Evolutionary conservation across 2,888 invertebrate genomes (phyloP).

Genomic region (Tipula vernalis): DNA sequence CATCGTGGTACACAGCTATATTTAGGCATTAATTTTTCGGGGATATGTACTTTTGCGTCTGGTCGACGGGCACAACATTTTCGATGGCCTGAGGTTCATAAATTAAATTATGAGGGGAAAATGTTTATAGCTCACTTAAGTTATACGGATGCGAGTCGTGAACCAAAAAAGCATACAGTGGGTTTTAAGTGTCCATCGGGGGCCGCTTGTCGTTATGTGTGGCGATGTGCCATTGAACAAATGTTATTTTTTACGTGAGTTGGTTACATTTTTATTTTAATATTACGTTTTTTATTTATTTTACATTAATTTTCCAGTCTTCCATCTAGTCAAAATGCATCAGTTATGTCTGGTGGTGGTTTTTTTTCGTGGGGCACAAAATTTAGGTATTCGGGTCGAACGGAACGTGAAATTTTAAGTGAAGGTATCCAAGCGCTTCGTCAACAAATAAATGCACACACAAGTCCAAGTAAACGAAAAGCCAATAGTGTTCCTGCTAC

Average conservation of each 20-base stretch:
- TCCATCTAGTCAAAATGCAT: constrained; percentile 75
- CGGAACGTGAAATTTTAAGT: constrained; percentile 82
- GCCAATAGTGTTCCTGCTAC: constrained; percentile 80
- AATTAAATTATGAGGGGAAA: constrained; percentile 93
- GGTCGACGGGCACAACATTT: constrained; percentile 88
- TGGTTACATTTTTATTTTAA: background rate
- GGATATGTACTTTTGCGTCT: constrained; percentile 89
- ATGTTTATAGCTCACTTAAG: constrained; percentile 94
- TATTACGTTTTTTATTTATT: background rate
- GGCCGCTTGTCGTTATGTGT: constrained; percentile 86
- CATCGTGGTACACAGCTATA: constrained; percentile 85
- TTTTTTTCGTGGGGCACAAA: constrained; percentile 90
- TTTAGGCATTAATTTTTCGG: constrained; percentile 89
- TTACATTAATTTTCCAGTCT: constrained; percentile 42
- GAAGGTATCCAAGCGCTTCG: constrained; percentile 56
- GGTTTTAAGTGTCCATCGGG: constrained; percentile 92
- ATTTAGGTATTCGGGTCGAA: constrained; percentile 85
- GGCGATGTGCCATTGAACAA: constrained; percentile 96
- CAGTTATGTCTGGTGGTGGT: constrained; percentile 79
- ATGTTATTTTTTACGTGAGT: constrained; percentile 96
- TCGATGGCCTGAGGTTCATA: constrained; percentile 91
- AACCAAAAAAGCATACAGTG: constrained; percentile 73
- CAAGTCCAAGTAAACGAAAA: constrained; percentile 49
- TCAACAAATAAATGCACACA: constrained; percentile 47
- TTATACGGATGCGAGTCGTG: constrained; percentile 69